Base-by-base conservation (phyloP, 1,140 invertebrate species). In the Rhagoletis zephyria region DNA sequence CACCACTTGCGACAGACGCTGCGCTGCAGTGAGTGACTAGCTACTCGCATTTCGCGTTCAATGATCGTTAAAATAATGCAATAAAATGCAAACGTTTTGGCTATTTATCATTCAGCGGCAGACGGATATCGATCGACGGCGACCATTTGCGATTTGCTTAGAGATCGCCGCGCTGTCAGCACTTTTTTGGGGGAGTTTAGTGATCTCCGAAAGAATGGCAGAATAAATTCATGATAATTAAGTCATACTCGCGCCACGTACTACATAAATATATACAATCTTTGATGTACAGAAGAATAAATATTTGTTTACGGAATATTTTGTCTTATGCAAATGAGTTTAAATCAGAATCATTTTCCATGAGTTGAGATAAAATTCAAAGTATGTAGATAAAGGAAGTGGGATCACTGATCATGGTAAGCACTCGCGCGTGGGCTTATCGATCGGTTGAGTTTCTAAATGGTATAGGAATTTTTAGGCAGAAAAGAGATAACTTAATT, bases 31-130 rank as follows among this genome's bases (percentile, higher is more conserved):
- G 6, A 14, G n/a, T 7, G 7, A 9, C 4, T 77, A n/a, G 40
- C 14, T 56, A 19, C 16, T 4, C 42, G 45, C 7, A 9, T 81
- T 81, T 19, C 16, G 74, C 74, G 74, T 56, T 81, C 74, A 51
- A 6, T 81, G 74, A 81, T 81, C 74, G 74, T 81, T 81, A 56
- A 74, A 74, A 45, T 74, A 74, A 51, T 74, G 70, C 70, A 48
- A 48, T 74, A 74, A 74, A 51, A 74, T 81, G 48, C 74, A 81
- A 81, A 81, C 6, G 16, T 19, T 56, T 30, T 19, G 74, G 19
- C 10, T 30, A 81, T 56, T 81, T 56, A 56, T 81, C 48, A 81
- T 81, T 40, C 40, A 81, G 74, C 48, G 48, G 51, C 74, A 56
- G 74, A n/a, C 74, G 19, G 74, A 45, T 48, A 81, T 81, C 9